Conservation (phyloP, 2,113 vertebrate genomes). For the Apodemus sylvaticus region DNA sequence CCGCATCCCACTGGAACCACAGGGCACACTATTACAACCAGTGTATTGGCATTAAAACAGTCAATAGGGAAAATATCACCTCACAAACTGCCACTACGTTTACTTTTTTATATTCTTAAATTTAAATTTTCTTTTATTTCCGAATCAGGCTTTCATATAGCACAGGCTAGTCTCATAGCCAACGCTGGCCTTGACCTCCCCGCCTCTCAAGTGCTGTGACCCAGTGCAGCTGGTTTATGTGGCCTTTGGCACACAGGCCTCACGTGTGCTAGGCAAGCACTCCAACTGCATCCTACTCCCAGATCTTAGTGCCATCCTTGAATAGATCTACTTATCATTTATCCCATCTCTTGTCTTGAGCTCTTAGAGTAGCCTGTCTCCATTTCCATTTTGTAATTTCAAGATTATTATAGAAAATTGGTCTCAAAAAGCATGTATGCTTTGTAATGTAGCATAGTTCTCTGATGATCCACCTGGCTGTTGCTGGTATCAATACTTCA, state of each 20-base stretch:
- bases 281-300: neutral
- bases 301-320: neutral
- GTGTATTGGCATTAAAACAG: neutral
- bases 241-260: neutral
- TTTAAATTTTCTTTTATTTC: neutral
- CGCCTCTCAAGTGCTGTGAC: neutral
- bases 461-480: neutral
- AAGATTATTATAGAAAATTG: neutral
- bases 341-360: neutral
- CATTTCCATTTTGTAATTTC: conserved; percentile 36
- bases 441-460: neutral
- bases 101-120: neutral
- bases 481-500: neutral
- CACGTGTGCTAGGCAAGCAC: neutral
- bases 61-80: neutral
- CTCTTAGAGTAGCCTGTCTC: too few relatives aligned
- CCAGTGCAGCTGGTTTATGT: neutral
- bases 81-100: neutral
- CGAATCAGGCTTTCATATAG: neutral
- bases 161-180: neutral
- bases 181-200: neutral
- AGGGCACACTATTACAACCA: neutral
- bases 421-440: neutral
- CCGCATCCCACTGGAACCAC: too few relatives aligned
- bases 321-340: neutral